These are phyloP conservation scores for Pachymerium ferrugineum DNA, from an alignment of 2,888 invertebrate species.

Conservation along the genomic window DNA sequence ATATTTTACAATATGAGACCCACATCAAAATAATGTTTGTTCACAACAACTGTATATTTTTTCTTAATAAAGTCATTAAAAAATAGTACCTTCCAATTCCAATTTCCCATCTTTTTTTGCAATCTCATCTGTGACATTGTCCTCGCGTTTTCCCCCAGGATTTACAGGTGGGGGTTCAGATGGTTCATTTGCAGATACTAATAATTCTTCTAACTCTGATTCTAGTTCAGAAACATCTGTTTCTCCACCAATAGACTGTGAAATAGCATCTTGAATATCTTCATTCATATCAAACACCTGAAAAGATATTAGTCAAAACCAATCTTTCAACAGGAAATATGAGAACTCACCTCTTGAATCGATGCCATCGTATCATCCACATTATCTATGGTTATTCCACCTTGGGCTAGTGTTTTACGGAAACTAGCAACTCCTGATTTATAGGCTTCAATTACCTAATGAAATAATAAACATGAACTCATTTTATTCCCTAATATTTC, in stretches of 20 bases:
- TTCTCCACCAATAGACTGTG: conserved; percentile 52
- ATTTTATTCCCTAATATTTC: not conserved
- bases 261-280: conserved; percentile 56
- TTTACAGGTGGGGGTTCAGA: not conserved
- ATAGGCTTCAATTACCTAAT: conserved; percentile 35
- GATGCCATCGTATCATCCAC: conserved; percentile 38
- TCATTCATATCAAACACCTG: conserved; percentile 57
- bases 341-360: conserved; percentile 37
- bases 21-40: too few relatives aligned
- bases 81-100: too few relatives aligned
- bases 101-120: too few relatives aligned
- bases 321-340: not conserved
- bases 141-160: not conserved
- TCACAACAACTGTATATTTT: too few relatives aligned
- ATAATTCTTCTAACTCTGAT: conserved; percentile 59
- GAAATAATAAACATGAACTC: not conserved
- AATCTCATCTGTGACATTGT: too few relatives aligned
- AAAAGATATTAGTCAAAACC: conserved; percentile 30
- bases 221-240: conserved; percentile 60
- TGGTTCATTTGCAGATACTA: conserved; percentile 44
- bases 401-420: conserved; percentile 29
- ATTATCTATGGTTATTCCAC: conserved; percentile 36
- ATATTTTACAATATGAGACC: too few relatives aligned
- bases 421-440: conserved; percentile 35
- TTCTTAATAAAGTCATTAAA: too few relatives aligned